Conservation (phyloP, 2,888 invertebrate species). For the Salpingus planirostris region DNA sequence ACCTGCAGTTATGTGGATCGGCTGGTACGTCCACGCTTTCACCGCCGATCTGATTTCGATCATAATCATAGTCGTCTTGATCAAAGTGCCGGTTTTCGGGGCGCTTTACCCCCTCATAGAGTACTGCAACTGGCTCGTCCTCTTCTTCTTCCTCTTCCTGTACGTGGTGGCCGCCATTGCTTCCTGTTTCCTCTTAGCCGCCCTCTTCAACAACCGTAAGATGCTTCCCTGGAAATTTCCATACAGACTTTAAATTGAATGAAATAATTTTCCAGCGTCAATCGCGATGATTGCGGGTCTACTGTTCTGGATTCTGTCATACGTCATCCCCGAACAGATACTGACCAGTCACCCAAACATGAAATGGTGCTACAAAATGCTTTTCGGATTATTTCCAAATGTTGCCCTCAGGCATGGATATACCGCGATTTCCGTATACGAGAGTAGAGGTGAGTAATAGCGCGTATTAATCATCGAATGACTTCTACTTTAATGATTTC, state of each 20-base stretch:
- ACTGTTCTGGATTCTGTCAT: slow-evolving; percentile 34
- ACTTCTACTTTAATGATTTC: slow-evolving; percentile 5
- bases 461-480: slow-evolving; percentile 3
- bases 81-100: slow-evolving; percentile 47
- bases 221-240: too few species aligned
- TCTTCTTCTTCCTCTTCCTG: slow-evolving; percentile 60
- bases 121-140: slow-evolving; percentile 52
- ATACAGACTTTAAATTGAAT: too few species aligned
- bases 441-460: slow-evolving; percentile 34
- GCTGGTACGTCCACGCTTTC: slow-evolving; percentile 77
- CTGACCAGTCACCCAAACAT: slow-evolving; percentile 16
- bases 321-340: slow-evolving; percentile 28
- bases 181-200: slow-evolving; percentile 70
- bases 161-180: slow-evolving; percentile 63
- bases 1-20: slow-evolving; percentile 76
- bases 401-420: slow-evolving; percentile 35
- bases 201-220: slow-evolving; percentile 68
- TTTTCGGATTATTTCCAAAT: slow-evolving; percentile 34
- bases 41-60: slow-evolving; percentile 56
- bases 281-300: slow-evolving; percentile 33
- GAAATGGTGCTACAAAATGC: slow-evolving; percentile 19
- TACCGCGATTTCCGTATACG: slow-evolving; percentile 31
- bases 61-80: slow-evolving; percentile 46
- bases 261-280: slow-evolving; percentile 34
- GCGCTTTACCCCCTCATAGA: slow-evolving; percentile 55